Conservation (phyloP, 2,113 vertebrate genomes). For the Microcebus murinus region DNA sequence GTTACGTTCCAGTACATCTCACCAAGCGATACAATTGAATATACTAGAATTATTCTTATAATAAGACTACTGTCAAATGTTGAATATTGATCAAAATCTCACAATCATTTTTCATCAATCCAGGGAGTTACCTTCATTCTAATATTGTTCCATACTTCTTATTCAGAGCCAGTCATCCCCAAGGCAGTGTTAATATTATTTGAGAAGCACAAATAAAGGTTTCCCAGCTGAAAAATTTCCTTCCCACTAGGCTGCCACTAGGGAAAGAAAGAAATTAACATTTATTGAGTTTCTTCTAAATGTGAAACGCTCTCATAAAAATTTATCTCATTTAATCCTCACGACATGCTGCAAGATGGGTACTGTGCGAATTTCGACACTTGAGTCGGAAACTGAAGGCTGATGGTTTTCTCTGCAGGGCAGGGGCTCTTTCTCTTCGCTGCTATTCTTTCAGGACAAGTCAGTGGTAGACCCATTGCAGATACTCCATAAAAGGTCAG, state of each 20-base stretch:
- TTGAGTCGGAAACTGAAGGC: background rate
- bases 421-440: background rate
- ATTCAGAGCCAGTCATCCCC: conserved; percentile 14
- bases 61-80: conserved; percentile 38
- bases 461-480: background rate
- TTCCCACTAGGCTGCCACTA: conserved; percentile 44
- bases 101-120: conserved; percentile 17
- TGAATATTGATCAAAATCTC: conserved; percentile 40
- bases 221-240: conserved; percentile 52
- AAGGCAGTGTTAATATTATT: conserved; percentile 61
- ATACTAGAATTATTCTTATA: background rate
- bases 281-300: conserved; percentile 66
- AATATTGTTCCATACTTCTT: conserved; percentile 42
- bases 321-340: conserved; percentile 64
- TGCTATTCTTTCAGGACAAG: background rate
- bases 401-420: background rate
- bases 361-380: conserved; percentile 24
- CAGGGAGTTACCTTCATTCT: background rate
- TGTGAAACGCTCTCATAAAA: conserved; percentile 62
- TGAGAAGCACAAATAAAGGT: conserved; percentile 69
- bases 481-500: background rate
- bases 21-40: background rate
- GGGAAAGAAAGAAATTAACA: conserved; percentile 69
- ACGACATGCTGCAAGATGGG: background rate
- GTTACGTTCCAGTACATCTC: background rate